phyloP scores from a whole-genome alignment of 92 coral and sea anemone species.

The Anthopleura xanthogrammica region DNA sequence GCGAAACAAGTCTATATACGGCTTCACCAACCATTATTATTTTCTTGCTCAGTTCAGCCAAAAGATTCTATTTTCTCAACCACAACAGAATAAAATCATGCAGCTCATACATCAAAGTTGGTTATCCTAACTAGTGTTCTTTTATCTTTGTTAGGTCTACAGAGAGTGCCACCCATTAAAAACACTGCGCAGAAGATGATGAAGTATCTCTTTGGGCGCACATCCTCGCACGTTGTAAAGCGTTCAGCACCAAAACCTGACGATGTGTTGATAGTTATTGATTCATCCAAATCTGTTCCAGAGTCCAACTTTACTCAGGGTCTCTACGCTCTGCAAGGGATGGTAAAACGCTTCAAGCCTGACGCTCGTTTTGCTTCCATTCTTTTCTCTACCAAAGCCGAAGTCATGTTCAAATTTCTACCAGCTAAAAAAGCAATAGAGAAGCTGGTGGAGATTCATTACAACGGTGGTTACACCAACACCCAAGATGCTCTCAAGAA shows the following conservation, averaged over 20 bases:
- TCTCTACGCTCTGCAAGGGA: conserved; percentile 31
- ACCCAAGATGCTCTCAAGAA: conserved; percentile 63
- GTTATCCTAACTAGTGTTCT: neutral
- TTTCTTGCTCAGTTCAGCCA: too few species aligned
- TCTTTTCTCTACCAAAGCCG: conserved; percentile 49
- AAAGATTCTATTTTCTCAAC: too few species aligned
- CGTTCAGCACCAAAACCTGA: conserved; percentile 42
- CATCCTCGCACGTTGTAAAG: conserved; percentile 35
- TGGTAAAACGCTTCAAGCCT: conserved; percentile 53
- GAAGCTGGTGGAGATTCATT: conserved; percentile 23
- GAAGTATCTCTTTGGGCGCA: conserved; percentile 54
- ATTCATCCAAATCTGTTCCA: conserved; percentile 60
- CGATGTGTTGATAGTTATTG: conserved; percentile 67
- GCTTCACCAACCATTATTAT: too few species aligned
- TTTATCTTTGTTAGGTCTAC: conserved; percentile 36
- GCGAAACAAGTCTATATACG: too few species aligned
- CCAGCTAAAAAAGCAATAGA: conserved; percentile 48
- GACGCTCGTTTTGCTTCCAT: conserved; percentile 64
- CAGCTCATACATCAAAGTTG: too few species aligned
- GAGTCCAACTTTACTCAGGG: conserved; percentile 57
- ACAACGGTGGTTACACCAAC: conserved; percentile 62
- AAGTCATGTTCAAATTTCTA: conserved; percentile 49
- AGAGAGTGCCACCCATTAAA: conserved; percentile 40
- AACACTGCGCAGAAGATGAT: conserved; percentile 40
- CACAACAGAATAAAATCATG: too few species aligned